These are phyloP conservation scores for Tachystola acroxantha DNA, from an alignment of 2,888 invertebrate species.

Conservation along the genomic window DNA sequence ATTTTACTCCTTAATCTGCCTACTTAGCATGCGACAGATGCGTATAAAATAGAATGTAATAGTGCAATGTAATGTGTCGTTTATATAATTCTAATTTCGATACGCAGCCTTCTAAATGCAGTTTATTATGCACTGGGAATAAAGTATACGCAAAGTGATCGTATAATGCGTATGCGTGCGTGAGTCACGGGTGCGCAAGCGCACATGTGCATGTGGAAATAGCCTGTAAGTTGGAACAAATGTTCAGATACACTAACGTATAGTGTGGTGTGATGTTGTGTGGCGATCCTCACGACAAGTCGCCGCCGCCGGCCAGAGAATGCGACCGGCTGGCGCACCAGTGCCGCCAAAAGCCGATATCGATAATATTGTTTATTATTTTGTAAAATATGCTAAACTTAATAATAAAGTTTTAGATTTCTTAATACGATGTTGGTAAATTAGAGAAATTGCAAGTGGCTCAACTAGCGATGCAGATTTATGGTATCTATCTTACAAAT, in stretches of 20 bases:
- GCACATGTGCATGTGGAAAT: constrained; percentile 70
- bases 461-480: no score
- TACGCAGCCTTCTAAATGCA: constrained; percentile 39
- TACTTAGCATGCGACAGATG: constrained; percentile 28
- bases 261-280: constrained; percentile 35
- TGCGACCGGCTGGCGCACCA: constrained; percentile 72
- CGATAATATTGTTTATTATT: constrained; percentile 4
- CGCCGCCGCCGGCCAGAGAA: constrained; percentile 59
- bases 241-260: constrained; percentile 48
- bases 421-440: no score
- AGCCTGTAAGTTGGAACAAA: constrained; percentile 64
- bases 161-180: constrained; percentile 58
- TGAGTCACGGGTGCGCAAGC: constrained; percentile 62
- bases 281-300: constrained; percentile 57
- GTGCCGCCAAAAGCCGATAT: constrained; percentile 52
- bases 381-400: background rate
- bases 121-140: constrained; percentile 31
- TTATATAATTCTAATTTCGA: constrained; percentile 53
- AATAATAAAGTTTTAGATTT: no score
- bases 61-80: constrained; percentile 37
- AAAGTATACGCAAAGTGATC: constrained; percentile 32
- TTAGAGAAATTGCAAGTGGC: no score
- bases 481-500: no score
- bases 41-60: constrained; percentile 29
- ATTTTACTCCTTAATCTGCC: constrained; percentile 15